Base-by-base conservation (phyloP, 2,888 invertebrate genomes). In the Nudaria mundana region DNA sequence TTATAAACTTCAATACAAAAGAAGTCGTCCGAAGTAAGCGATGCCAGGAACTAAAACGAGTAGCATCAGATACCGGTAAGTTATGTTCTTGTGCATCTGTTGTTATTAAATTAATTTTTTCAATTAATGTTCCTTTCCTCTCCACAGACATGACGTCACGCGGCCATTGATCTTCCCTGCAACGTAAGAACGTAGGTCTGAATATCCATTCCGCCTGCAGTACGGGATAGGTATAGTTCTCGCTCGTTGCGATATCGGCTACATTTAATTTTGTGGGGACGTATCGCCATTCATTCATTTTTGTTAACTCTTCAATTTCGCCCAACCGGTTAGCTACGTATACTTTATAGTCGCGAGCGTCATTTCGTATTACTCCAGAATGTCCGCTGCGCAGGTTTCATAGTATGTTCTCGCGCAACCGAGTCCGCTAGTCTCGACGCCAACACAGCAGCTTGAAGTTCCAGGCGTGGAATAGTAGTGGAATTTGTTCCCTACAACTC, bases 61-160 rank as follows among this genome's bases (percentile, higher is more conserved):
- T 5, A 22, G 37, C 8, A n/a, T 33, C 28, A 5, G 40, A 34
- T 10, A 40, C 40, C 15, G 40, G 34, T 34, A 28, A 30, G 18
- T 11, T 18, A 7, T 18, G 5, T 18, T 8, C 10, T 16, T n/a
- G n/a, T 10, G 3, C 30, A n/a, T n/a, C n/a, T n/a, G n/a, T n/a
- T n/a, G n/a, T n/a, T n/a, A n/a, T n/a, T n/a, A n/a, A n/a, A n/a
- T n/a, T n/a, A n/a, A n/a, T n/a, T n/a, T n/a, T n/a, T n/a, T n/a
- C n/a, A n/a, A n/a, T n/a, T n/a, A n/a, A n/a, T n/a, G n/a, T n/a
- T n/a, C n/a, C n/a, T n/a, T n/a, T n/a, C n/a, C n/a, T n/a, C n/a
- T n/a, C n/a, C n/a, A n/a, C n/a, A n/a, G n/a, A n/a, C n/a, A n/a
- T n/a, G n/a, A n/a, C n/a, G n/a, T n/a, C n/a, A n/a, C n/a, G n/a